phyloP scores from a whole-genome alignment of 2,888 invertebrate genomes.

The Protonemura montana region DNA sequence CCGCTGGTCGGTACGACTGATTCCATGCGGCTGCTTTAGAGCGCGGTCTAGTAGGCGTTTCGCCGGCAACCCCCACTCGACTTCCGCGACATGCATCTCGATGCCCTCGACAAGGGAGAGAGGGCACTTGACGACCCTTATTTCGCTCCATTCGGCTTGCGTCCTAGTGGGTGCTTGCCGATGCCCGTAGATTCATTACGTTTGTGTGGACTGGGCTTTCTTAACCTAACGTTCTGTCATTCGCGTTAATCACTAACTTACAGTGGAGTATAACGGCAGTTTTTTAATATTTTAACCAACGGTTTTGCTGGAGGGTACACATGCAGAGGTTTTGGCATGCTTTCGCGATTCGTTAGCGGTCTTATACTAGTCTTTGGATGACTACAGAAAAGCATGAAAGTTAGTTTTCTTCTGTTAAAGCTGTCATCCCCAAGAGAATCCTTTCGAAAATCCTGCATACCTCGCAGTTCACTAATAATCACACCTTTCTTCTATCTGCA shows the following conservation, averaged over 20 bases:
- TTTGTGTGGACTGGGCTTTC: background rate
- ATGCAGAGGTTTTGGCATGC: background rate
- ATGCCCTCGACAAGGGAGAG: background rate
- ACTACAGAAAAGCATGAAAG: background rate
- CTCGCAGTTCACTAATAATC: background rate
- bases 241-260: background rate
- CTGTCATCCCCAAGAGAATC: background rate
- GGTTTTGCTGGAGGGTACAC: background rate
- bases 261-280: background rate
- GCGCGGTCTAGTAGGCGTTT: background rate
- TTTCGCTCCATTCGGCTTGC: background rate
- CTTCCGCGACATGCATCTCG: no score
- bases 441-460: background rate
- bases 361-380: background rate
- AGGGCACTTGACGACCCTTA: background rate
- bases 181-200: background rate
- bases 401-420: background rate
- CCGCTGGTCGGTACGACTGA: background rate
- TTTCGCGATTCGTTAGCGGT: background rate
- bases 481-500: background rate
- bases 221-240: background rate
- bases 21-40: background rate
- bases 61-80: constrained; percentile 2
- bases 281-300: background rate
- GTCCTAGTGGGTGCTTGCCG: background rate